Conservation (phyloP, 2,888 invertebrate genomes). For the Ametastegia equiseti region DNA sequence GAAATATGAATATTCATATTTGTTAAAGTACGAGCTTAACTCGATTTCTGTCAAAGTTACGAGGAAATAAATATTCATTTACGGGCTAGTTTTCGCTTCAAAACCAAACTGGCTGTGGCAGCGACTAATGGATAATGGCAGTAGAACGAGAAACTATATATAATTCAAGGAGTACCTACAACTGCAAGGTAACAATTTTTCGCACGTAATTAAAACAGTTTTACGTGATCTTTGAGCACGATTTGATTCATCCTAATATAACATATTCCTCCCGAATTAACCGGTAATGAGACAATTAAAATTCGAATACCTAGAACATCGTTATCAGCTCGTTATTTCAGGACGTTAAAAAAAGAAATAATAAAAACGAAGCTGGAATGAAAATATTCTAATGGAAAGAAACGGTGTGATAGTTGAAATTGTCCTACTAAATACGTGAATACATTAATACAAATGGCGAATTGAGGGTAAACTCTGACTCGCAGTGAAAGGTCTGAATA, state of each 20-base stretch:
- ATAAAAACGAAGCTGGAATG: not conserved
- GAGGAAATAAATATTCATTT: too few species aligned
- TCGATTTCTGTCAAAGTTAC: too few species aligned
- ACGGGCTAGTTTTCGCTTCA: too few species aligned
- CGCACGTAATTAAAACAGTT: too few species aligned
- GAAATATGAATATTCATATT: too few species aligned
- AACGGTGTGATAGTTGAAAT: conserved; percentile 15
- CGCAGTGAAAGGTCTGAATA: conserved; percentile 15
- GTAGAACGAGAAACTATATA: too few species aligned
- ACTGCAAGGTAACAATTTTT: not conserved
- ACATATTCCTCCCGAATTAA: not conserved
- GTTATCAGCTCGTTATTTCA: not conserved
- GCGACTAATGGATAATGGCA: too few species aligned
- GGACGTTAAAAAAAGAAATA: not conserved
- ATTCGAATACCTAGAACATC: not conserved
- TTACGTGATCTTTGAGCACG: too few species aligned
- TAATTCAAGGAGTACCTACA: too few species aligned
- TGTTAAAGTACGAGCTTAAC: too few species aligned
- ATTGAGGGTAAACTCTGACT: conserved; percentile 6
- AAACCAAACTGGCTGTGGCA: too few species aligned
- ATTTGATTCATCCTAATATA: too few species aligned
- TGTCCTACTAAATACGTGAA: conserved; percentile 34
- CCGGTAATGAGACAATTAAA: not conserved
- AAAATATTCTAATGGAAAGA: not conserved
- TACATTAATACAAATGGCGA: conserved; percentile 42